Base-by-base conservation (phyloP, 2,888 invertebrate genomes). In the Corbicula japonica region DNA sequence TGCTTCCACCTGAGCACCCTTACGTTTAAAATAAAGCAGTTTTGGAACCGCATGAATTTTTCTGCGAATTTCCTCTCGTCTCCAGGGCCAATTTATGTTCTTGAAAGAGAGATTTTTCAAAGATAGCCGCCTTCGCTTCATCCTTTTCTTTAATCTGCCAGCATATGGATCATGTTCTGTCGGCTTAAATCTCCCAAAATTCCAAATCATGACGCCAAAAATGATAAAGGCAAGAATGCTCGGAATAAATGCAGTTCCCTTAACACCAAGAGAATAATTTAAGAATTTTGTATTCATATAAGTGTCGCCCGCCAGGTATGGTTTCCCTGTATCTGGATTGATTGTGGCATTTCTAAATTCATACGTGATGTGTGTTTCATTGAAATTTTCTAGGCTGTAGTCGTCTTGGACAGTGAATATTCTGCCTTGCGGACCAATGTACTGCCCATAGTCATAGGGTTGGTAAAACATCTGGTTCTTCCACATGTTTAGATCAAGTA, bases 401-500 rank as follows among this genome's bases (percentile, higher is more conserved):
- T 83, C 68, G 52, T 91, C 90, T 6, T 76, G 80, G 1, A 92
- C 90, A 21, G 91, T 88, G 77, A 89, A 86, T 18, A 92, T 91
- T 71, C 93, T 92, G 48, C 92, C 89, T 69, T 94, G 91, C n/a
- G 92, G 91, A 78, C 93, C 94, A 15, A 91, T 91, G 78, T 94
- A 94, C 87, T 94, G 94, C 10, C 94, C 94, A 79, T 94, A 94
- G 76, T 94, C 94, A 71, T 87, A 90, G 1, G 94, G 94, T 26
- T 83, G 77, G 86, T 94, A 94, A 85, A 94, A 94, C 58, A 94
- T 94, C 89, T 94, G 94, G 88, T 94, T 94, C 87, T 94, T 94
- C 94, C 94, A 94, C 94, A 94, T 94, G 90, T 94, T 94, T 70
- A 94, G 86, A 87, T 94, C 94, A 30, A 94, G 90, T 63, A 94